phyloP scores from a whole-genome alignment of 2,113 vertebrate species.

The Megaleporinus macrocephalus region DNA sequence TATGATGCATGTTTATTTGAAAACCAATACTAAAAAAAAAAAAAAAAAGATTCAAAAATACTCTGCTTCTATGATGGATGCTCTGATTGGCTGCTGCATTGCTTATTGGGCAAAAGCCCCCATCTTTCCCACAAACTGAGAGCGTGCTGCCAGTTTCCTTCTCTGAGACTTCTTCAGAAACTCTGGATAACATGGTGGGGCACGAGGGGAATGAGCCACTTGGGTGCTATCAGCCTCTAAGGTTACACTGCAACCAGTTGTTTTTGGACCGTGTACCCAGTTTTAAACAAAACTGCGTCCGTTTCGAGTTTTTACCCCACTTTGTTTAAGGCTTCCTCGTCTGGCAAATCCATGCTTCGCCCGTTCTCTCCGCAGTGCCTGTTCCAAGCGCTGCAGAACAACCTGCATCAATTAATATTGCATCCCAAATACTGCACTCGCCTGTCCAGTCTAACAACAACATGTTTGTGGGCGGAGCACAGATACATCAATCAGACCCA shows the following conservation, averaged over 20 bases:
- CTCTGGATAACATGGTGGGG: neutral
- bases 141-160: neutral
- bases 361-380: too few relatives aligned
- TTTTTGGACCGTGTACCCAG: neutral
- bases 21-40: too few relatives aligned
- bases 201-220: neutral
- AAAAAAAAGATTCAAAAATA: neutral
- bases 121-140: constrained; percentile 6
- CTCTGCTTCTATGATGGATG: neutral
- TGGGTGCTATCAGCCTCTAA: neutral
- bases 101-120: neutral
- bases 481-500: neutral
- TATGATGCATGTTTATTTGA: too few relatives aligned
- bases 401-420: too few relatives aligned
- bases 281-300: neutral
- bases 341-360: neutral
- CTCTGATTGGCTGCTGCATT: neutral
- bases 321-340: neutral
- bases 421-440: too few relatives aligned
- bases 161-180: constrained; percentile 1
- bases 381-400: too few relatives aligned
- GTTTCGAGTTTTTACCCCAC: neutral
- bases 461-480: too few relatives aligned
- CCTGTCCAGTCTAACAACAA: too few relatives aligned
- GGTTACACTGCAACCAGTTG: neutral